These are phyloP conservation scores for Mactra quadrangularis DNA, from an alignment of 1,140 invertebrate species.

Conservation along the genomic window DNA sequence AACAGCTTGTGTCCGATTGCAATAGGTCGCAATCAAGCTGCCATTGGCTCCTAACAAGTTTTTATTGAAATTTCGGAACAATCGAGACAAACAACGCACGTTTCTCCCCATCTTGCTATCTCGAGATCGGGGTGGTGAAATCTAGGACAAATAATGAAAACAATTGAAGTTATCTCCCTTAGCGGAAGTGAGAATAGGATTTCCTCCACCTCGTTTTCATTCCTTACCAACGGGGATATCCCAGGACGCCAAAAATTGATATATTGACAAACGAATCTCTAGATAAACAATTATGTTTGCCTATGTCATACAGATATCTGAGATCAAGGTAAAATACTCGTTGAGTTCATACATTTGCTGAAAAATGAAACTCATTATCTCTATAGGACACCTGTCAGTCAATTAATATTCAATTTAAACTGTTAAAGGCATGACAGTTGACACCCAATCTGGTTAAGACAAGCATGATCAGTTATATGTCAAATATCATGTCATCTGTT, in stretches of 20 bases:
- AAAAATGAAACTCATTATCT: no score
- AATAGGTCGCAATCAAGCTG: background rate
- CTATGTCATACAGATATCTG: background rate
- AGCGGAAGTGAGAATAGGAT: background rate
- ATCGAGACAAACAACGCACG: background rate
- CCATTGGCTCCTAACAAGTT: background rate
- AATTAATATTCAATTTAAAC: no score
- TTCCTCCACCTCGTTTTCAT: constrained; percentile 26
- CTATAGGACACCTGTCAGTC: no score
- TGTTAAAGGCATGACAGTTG: no score
- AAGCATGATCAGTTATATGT: no score
- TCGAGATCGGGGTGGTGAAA: background rate
- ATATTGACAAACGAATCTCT: constrained; percentile 36
- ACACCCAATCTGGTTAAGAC: no score
- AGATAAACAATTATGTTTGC: constrained; percentile 32
- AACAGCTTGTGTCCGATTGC: constrained; percentile 5
- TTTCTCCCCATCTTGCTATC: constrained; percentile 22
- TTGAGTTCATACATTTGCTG: no score
- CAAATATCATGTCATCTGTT: no score
- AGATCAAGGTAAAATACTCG: constrained; percentile 34
- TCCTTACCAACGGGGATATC: constrained; percentile 38
- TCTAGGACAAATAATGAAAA: constrained; percentile 1
- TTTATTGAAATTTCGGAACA: constrained; percentile 38
- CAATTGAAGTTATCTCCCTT: constrained; percentile 20
- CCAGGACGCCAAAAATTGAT: constrained; percentile 30